Evolutionary conservation across 2,113 vertebrate genomes (phyloP).

Genomic region (Oncorhynchus masou): DNA sequence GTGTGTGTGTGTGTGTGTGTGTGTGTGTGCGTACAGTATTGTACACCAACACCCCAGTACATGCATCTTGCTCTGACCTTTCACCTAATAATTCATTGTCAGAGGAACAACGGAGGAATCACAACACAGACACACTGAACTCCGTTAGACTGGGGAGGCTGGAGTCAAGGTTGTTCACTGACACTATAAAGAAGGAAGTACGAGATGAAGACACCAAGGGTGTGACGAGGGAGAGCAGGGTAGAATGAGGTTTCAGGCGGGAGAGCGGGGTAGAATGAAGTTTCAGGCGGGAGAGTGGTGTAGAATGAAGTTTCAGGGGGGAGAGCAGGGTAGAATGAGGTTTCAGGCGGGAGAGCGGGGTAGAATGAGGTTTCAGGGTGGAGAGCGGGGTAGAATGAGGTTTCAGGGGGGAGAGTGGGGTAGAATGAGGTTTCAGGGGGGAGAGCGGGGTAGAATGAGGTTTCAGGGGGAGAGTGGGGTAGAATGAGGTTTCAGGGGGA

Average conservation of each 20-base stretch:
- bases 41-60: constrained; percentile 22
- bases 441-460: neutral
- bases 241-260: neutral
- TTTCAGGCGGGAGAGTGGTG: neutral
- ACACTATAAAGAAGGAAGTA: neutral
- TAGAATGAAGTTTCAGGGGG: too few species aligned
- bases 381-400: neutral
- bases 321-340: too few species aligned
- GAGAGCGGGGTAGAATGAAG: neutral
- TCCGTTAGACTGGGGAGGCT: neutral
- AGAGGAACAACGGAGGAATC: constrained; percentile 3
- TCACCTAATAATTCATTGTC: constrained; percentile 28
- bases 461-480: neutral
- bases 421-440: too few species aligned
- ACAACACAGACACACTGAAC: constrained; percentile 8
- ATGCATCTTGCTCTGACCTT: constrained; percentile 8
- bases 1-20: neutral
- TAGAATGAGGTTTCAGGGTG: too few species aligned
- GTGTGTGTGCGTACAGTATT: constrained; percentile 9
- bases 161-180: neutral
- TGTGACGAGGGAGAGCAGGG: neutral
- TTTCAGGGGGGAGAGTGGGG: neutral
- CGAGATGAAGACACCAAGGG: neutral
- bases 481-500: neutral
- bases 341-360: too few species aligned